Conservation (phyloP, 2,797 vertebrate genomes). For the Phalloptychus januarius region DNA sequence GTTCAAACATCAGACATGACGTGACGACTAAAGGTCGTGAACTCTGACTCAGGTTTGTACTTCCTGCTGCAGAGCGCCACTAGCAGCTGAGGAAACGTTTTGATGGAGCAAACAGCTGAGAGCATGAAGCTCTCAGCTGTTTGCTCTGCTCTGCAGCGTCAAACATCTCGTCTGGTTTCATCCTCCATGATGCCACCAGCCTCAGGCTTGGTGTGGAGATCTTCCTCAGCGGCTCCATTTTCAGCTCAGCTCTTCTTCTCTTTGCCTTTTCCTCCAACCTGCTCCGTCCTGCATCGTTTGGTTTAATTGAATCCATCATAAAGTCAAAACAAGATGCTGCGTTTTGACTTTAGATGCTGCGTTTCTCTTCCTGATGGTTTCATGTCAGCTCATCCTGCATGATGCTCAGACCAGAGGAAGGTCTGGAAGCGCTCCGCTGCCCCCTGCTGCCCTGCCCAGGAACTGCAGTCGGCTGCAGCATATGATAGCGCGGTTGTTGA, state of each 20-base stretch:
- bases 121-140: constrained; percentile 42
- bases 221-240: constrained; percentile 37
- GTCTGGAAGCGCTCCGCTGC: constrained; percentile 69
- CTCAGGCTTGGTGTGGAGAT: constrained; percentile 60
- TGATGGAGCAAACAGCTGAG: constrained; percentile 59
- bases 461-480: constrained; percentile 34
- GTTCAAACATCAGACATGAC: neutral
- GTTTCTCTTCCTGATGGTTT: constrained; percentile 8
- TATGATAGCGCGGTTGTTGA: neutral
- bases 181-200: constrained; percentile 63
- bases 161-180: constrained; percentile 62
- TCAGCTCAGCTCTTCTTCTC: too few species aligned
- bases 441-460: constrained; percentile 55
- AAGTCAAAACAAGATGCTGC: constrained; percentile 54
- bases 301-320: constrained; percentile 50
- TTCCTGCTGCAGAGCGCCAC: neutral
- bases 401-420: constrained; percentile 16
- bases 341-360: too few species aligned
- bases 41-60: neutral
- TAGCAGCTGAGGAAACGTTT: neutral
- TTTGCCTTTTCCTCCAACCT: constrained; percentile 22
- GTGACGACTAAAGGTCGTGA: neutral
- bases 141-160: constrained; percentile 42
- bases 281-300: constrained; percentile 49
- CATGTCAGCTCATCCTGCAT: constrained; percentile 23